phyloP scores from a whole-genome alignment of 2,113 vertebrate genomes.

The Tupaia chinensis region DNA sequence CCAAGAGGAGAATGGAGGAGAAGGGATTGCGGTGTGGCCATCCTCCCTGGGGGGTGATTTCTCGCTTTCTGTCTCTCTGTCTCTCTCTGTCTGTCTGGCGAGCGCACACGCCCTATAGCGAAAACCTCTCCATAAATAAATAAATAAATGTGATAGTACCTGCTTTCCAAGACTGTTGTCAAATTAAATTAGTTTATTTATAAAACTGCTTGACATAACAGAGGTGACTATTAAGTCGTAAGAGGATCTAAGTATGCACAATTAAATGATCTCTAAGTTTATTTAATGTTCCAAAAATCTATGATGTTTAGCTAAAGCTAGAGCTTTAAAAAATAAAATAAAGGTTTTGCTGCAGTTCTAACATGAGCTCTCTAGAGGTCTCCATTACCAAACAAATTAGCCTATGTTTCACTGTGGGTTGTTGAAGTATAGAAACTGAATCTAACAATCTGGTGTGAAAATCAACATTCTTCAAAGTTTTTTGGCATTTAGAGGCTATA shows the following conservation, averaged over 20 bases:
- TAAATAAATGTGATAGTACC: background rate
- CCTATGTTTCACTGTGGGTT: background rate
- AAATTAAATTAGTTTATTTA: constrained; percentile 31
- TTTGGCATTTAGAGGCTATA: background rate
- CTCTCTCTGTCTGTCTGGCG: no score
- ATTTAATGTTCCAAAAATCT: constrained; percentile 7
- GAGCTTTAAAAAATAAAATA: no score
- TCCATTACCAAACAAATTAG: constrained; percentile 52
- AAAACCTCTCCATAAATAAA: no score
- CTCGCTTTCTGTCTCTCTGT: no score
- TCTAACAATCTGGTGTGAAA: background rate
- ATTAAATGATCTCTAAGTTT: constrained; percentile 36
- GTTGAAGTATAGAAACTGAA: background rate
- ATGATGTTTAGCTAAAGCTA: background rate
- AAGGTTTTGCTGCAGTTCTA: constrained; percentile 30
- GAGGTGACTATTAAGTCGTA: background rate
- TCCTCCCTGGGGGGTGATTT: no score
- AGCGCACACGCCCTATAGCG: no score
- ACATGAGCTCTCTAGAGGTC: constrained; percentile 46
- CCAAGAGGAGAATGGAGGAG: no score
- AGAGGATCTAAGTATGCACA: background rate
- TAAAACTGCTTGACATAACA: background rate
- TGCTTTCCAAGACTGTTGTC: background rate
- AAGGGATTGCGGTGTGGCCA: no score
- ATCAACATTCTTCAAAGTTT: background rate